phyloP scores from a whole-genome alignment of 2,888 invertebrate species.

The Hypercompe scribonia region DNA sequence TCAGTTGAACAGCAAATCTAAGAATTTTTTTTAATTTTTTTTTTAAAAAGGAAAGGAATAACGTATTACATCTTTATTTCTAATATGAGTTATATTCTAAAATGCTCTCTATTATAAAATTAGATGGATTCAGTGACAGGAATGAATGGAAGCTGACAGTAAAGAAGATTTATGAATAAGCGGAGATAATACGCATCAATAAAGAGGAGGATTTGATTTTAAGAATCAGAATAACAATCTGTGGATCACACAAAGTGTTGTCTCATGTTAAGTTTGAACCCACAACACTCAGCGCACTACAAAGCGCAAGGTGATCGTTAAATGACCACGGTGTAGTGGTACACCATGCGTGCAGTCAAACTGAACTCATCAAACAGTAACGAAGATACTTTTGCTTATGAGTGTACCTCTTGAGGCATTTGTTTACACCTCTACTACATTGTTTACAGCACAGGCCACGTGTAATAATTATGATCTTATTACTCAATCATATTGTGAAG shows the following conservation, averaged over 20 bases:
- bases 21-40: too few relatives aligned
- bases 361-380: not conserved
- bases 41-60: too few relatives aligned
- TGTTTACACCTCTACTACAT: conserved; percentile 51
- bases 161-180: too few relatives aligned
- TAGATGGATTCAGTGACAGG: not conserved
- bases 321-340: too few relatives aligned
- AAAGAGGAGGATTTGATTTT: not conserved
- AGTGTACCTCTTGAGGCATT: conserved; percentile 33
- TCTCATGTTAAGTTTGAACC: too few relatives aligned
- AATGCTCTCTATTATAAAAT: not conserved
- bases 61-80: not conserved
- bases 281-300: too few relatives aligned
- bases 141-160: not conserved
- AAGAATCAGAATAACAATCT: too few relatives aligned
- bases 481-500: conserved; percentile 77
- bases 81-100: too few relatives aligned
- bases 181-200: too few relatives aligned
- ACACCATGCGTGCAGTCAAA: too few relatives aligned
- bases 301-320: too few relatives aligned
- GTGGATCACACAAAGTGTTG: too few relatives aligned
- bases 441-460: conserved; percentile 70
- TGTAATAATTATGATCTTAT: conserved; percentile 72
- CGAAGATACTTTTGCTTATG: conserved; percentile 26
- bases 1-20: not conserved